These are phyloP conservation scores for Orchesella flavescens DNA, from an alignment of 2,888 invertebrate species.

Conservation along the genomic window DNA sequence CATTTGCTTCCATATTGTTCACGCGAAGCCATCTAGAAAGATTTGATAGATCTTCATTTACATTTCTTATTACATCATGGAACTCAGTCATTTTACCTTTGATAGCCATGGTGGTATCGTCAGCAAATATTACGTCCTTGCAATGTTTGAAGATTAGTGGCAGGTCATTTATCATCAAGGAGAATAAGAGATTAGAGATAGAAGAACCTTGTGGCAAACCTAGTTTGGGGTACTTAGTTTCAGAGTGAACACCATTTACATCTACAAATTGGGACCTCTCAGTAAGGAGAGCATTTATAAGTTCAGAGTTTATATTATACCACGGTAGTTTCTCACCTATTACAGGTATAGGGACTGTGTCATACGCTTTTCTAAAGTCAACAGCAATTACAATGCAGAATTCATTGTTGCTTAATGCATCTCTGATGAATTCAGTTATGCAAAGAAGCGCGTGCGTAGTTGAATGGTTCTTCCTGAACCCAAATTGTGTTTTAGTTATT, in stretches of 20 bases:
- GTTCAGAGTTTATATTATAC: slow-evolving; percentile 24
- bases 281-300: slow-evolving; percentile 1
- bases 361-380: slow-evolving; percentile 39
- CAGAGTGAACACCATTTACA: slow-evolving; percentile 5
- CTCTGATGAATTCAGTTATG: slow-evolving; percentile 28
- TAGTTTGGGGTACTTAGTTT: neutral
- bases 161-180: slow-evolving; percentile 26
- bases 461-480: slow-evolving; percentile 31
- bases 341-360: slow-evolving; percentile 24
- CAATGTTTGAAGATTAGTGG: neutral
- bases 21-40: neutral
- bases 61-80: neutral
- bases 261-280: slow-evolving; percentile 19
- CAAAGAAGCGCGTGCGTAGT: slow-evolving; percentile 39
- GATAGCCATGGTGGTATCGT: slow-evolving; percentile 24
- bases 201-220: slow-evolving; percentile 39
- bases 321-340: slow-evolving; percentile 30
- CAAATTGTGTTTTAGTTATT: slow-evolving; percentile 26
- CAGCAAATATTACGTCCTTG: slow-evolving; percentile 18
- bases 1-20: slow-evolving; percentile 7
- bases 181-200: slow-evolving; percentile 12
- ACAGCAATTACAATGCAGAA: slow-evolving; percentile 39
- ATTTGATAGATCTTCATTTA: neutral
- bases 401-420: slow-evolving; percentile 2
- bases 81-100: neutral